Conservation (phyloP, 2,888 invertebrate species). For the Lamellibrachia satsuma region DNA sequence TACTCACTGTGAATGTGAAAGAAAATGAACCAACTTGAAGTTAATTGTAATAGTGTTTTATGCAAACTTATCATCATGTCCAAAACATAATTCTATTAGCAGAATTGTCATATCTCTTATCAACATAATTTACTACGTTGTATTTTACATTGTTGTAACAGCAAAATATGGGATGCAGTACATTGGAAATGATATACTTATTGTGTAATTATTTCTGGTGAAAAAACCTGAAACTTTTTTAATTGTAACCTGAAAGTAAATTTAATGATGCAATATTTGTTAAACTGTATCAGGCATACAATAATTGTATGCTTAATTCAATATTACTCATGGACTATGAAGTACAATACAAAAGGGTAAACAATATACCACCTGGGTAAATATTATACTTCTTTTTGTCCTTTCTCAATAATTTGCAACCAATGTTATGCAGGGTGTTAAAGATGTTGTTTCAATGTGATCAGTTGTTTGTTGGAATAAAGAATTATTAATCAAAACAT, state of each 20-base stretch:
- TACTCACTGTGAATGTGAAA: slow-evolving; percentile 41
- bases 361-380: not conserved
- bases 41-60: not conserved
- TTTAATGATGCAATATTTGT: no score
- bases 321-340: not conserved
- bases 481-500: not conserved
- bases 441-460: not conserved
- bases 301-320: not conserved
- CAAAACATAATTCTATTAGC: not conserved
- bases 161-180: no score
- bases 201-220: no score
- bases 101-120: no score
- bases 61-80: not conserved
- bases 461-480: not conserved
- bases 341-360: not conserved
- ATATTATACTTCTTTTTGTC: not conserved
- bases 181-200: no score
- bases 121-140: no score
- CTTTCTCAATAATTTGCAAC: not conserved
- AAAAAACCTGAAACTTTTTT: no score
- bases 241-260: no score
- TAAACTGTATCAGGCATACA: no score
- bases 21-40: not conserved
- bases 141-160: no score
- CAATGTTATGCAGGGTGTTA: not conserved